phyloP scores from a whole-genome alignment of 2,797 vertebrate genomes.

The Sebastiscus tertius region DNA sequence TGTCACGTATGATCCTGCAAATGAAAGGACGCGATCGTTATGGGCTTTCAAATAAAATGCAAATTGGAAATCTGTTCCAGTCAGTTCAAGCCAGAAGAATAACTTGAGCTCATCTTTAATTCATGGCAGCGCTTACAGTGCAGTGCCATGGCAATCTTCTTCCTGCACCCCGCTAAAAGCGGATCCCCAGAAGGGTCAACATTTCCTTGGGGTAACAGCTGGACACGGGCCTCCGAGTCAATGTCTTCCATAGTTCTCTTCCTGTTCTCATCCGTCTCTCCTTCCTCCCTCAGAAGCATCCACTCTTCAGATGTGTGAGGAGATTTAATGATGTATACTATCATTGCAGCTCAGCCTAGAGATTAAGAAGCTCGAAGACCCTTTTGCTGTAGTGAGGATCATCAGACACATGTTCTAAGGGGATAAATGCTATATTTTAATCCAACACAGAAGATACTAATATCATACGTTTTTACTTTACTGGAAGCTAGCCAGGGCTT shows the following conservation, averaged over 20 bases:
- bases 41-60: constrained; percentile 72
- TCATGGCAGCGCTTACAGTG: constrained; percentile 65
- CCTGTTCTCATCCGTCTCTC: not conserved
- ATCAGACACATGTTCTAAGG: not conserved
- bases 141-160: constrained; percentile 49
- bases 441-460: not conserved
- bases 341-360: constrained; percentile 3
- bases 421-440: constrained; percentile 7
- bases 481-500: not conserved
- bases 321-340: constrained; percentile 17
- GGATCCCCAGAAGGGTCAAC: constrained; percentile 57
- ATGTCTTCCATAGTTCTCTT: constrained; percentile 5
- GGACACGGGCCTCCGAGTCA: constrained; percentile 34
- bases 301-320: constrained; percentile 7
- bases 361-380: constrained; percentile 11
- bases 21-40: constrained; percentile 51
- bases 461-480: not conserved
- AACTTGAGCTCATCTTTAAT: constrained; percentile 79
- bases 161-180: constrained; percentile 54
- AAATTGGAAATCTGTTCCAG: constrained; percentile 77
- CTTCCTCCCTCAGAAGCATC: constrained; percentile 2
- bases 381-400: not conserved
- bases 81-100: constrained; percentile 65
- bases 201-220: constrained; percentile 52
- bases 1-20: constrained; percentile 54